A percentile compares a stretch with the other conserved stretches of the same genome.
Conservation (phyloP, 2,797 vertebrate genomes). For the Lithobates sylvaticus region DNA sequence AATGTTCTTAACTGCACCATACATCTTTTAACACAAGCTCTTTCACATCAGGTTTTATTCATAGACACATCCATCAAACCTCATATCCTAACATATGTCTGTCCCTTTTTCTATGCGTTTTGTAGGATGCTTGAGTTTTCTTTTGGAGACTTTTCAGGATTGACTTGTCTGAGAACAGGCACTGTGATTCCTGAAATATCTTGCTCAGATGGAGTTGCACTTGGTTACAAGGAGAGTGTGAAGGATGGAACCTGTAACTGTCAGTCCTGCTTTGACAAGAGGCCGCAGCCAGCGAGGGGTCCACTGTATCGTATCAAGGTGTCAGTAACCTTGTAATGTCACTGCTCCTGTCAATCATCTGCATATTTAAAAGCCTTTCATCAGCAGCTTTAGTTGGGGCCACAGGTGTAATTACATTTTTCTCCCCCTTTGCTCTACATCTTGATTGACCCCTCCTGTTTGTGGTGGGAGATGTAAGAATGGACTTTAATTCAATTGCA, state of each 20-base stretch:
- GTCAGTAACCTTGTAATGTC: conserved; percentile 56
- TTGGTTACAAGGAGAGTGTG: conserved; percentile 25
- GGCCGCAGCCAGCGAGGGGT: conserved; percentile 10
- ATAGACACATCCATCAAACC: neutral
- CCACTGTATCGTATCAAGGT: conserved; percentile 1
- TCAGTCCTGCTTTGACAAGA: neutral
- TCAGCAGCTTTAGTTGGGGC: conserved; percentile 18
- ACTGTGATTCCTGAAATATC: neutral
- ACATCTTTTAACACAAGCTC: neutral
- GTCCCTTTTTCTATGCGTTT: too few species aligned
- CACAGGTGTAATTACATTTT: conserved; percentile 41
- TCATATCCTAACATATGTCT: too few species aligned
- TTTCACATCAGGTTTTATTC: neutral
- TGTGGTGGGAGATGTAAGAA: neutral
- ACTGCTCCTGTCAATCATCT: conserved; percentile 37
- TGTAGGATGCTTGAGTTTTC: too few species aligned
- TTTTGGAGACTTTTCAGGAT: neutral
- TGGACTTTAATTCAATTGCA: conserved; percentile 36
- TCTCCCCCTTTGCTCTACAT: neutral
- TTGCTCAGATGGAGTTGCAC: neutral
- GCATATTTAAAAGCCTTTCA: conserved; percentile 14
- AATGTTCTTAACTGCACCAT: neutral
- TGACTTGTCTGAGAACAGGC: neutral
- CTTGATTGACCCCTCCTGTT: conserved; percentile 34
- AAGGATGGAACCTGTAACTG: conserved; percentile 32